Conservation (phyloP, 2,888 invertebrate species). For the Drosophila rellima region DNA sequence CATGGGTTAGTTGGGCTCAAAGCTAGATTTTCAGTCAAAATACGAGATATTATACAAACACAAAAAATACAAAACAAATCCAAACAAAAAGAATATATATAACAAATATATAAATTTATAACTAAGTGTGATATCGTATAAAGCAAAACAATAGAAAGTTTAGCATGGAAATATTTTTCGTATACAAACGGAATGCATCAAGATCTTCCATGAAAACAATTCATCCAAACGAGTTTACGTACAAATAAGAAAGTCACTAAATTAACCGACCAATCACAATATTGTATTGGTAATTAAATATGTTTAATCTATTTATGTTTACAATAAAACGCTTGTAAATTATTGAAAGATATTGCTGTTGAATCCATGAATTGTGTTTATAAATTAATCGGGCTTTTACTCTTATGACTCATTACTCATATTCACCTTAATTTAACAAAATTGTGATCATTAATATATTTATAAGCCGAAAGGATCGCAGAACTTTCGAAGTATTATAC, state of each 20-base stretch:
- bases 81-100: constrained; percentile 22
- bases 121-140: constrained; percentile 62
- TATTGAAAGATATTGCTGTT: constrained; percentile 46
- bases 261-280: constrained; percentile 22
- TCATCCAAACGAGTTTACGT: constrained; percentile 63
- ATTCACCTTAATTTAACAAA: too few species aligned
- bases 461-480: too few species aligned
- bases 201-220: constrained; percentile 64
- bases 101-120: constrained; percentile 4
- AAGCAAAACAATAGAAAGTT: constrained; percentile 59
- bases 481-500: too few species aligned
- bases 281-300: constrained; percentile 33
- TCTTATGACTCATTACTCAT: not conserved
- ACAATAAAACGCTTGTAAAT: constrained; percentile 66
- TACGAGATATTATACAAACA: constrained; percentile 40
- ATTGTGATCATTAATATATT: too few species aligned
- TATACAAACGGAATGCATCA: constrained; percentile 30
- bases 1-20: constrained; percentile 18
- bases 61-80: constrained; percentile 9
- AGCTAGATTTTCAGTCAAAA: constrained; percentile 28
- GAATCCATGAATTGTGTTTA: constrained; percentile 4
- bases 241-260: constrained; percentile 63
- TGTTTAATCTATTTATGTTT: constrained; percentile 66
- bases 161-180: constrained; percentile 36
- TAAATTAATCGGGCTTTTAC: not conserved